Base-by-base conservation (phyloP, 2,888 invertebrate species). In the Drepanosiphum platanoidis region DNA sequence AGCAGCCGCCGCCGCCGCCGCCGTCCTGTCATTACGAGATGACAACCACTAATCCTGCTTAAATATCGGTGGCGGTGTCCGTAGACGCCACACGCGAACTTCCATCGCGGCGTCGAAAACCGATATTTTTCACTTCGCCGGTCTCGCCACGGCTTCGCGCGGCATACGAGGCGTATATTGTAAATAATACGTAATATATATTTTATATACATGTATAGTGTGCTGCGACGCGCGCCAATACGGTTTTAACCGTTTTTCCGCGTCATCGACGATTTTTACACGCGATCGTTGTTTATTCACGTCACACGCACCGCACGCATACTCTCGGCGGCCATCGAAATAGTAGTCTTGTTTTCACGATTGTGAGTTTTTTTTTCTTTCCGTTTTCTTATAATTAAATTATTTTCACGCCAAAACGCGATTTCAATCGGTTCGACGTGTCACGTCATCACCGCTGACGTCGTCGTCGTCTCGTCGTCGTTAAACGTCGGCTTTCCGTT, bases 1-100 rank as follows among this genome's bases (percentile, higher is more conserved):
- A 9, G 61, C 58, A 5, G 18, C 64, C 30, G 11, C 18, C 58
- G 22, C 4, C 58, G 58, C 15, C 58, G 58, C n/a, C 27, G 22
- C 30, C 27, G 11, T 13, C n/a, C 11, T 27, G 27, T 30, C 30
- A 30, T 64, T n/a, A 27, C 22, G 3, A 1, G 9, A 11, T 30
- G 30, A 64, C 64, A 64, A 64, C 64, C 64, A 64, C 64, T 64
- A 61, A 64, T 64, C 27, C 64, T 30, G 27, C 27, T 64, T 30
- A 13, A 11, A 64, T 64, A 64, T 64, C 64, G 27, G 8, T 3
- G 7, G 11, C 27, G 22, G 64, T 11, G 61, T 27, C 2, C 61
- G 9, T 22, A 22, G 7, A 9, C 3, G 8, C 5, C 9, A 3
- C 27, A 64, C 64, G 30, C 64, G 27, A 64, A 64, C 64, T 64